Conservation (phyloP, 2,797 vertebrate species). For the Lepidocolaptes lacrymiger region DNA sequence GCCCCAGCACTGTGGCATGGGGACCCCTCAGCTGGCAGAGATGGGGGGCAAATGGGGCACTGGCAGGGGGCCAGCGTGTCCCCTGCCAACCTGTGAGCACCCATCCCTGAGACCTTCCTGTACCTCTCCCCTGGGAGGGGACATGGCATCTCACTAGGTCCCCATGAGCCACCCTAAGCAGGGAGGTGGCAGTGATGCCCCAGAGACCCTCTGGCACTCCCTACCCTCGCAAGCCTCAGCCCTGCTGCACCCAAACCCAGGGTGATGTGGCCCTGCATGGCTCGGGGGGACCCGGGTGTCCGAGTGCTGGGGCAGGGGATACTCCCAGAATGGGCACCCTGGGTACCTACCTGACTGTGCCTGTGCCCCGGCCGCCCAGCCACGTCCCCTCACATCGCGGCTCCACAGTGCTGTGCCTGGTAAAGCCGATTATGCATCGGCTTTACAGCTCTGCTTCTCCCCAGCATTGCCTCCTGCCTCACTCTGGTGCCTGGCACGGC, state of each 20-base stretch:
- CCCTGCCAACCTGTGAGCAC: background rate
- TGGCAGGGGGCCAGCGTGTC: background rate
- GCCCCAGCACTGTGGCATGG: accelerated
- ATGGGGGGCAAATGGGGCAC: accelerated
- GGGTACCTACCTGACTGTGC: constrained; percentile 28
- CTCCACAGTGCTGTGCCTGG: background rate
- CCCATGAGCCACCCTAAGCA: background rate
- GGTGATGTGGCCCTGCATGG: accelerated
- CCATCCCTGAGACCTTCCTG: too few relatives aligned
- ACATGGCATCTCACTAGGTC: accelerated
- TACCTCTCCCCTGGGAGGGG: background rate
- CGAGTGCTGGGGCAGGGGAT: accelerated
- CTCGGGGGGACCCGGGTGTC: background rate
- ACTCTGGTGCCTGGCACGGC: constrained; percentile 9
- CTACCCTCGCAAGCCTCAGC: background rate
- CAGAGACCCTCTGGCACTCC: background rate
- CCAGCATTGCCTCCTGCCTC: background rate
- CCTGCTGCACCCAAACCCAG: background rate
- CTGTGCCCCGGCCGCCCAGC: background rate
- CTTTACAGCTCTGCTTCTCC: background rate
- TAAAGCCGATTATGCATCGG: constrained; percentile 15
- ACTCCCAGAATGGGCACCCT: background rate
- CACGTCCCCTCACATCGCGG: background rate
- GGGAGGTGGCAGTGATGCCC: background rate
- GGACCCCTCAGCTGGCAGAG: background rate